A percentile compares a stretch with the other conserved stretches of the same genome.
Evolutionary conservation across 1,140 invertebrate species (phyloP).

Genomic region (Agrilus planipennis): DNA sequence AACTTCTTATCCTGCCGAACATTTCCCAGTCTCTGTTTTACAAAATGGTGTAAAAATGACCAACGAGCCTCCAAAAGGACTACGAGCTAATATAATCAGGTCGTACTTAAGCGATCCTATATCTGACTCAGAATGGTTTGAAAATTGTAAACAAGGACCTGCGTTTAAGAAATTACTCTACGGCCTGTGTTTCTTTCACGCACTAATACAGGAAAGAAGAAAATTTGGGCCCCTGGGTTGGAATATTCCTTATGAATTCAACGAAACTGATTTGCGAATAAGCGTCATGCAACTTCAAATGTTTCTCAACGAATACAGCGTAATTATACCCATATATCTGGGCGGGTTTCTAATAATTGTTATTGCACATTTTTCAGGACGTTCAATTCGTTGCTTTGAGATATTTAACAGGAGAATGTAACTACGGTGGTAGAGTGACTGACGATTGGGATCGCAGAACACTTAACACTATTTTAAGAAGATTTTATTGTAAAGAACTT

Average conservation of each 20-base stretch:
- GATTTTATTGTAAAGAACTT: conserved; percentile 63
- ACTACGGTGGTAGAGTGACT: conserved; percentile 90
- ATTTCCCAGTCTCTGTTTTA: conserved; percentile 77
- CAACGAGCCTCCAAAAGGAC: conserved; percentile 80
- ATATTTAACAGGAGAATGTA: conserved; percentile 89
- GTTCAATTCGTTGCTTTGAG: conserved; percentile 78
- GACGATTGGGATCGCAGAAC: conserved; percentile 84
- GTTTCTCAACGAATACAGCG: conserved; percentile 57
- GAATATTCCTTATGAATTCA: conserved; percentile 93
- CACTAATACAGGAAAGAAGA: conserved; percentile 79
- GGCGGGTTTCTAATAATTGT: too few species aligned
- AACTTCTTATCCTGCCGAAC: conserved; percentile 78
- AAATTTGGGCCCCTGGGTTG: conserved; percentile 88
- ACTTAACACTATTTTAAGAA: conserved; percentile 67
- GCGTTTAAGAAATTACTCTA: conserved; percentile 74
- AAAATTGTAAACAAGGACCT: conserved; percentile 54
- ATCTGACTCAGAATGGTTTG: conserved; percentile 56
- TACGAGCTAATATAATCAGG: conserved; percentile 73
- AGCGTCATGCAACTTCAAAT: conserved; percentile 73
- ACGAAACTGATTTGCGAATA: conserved; percentile 88
- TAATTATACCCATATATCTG: too few species aligned
- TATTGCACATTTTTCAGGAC: conserved; percentile 34
- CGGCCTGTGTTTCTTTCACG: conserved; percentile 88
- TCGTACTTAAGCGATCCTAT: conserved; percentile 73
- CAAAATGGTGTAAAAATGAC: conserved; percentile 92